phyloP scores from a whole-genome alignment of 30 jellyfish, hydroid and myxozoan species.

The Phacellophora camtschatica region DNA sequence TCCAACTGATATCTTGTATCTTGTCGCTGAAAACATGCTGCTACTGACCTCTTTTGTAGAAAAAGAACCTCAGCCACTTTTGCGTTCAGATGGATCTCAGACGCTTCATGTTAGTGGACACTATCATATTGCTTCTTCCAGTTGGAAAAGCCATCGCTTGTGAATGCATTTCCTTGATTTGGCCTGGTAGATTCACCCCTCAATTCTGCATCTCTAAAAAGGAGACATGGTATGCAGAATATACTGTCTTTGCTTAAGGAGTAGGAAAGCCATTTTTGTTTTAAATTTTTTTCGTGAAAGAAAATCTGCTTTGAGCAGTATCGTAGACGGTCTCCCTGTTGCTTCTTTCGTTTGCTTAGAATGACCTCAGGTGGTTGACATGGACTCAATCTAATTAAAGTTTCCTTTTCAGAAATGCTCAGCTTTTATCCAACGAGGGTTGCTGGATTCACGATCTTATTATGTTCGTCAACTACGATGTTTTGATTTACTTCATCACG shows the following conservation, averaged over 20 bases:
- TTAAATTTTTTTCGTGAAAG: not conserved
- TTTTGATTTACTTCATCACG: no score
- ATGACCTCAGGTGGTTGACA: slow-evolving; percentile 16
- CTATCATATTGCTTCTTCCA: slow-evolving; percentile 23
- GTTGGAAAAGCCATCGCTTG: not conserved
- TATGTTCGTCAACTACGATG: no score
- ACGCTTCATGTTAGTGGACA: slow-evolving; percentile 10
- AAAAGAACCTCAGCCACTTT: slow-evolving; percentile 23
- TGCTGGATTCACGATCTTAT: no score
- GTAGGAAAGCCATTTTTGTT: slow-evolving; percentile 17
- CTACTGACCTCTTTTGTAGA: slow-evolving; percentile 2
- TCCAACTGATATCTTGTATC: not conserved
- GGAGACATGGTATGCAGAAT: slow-evolving; percentile 13
- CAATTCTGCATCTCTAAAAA: not conserved
- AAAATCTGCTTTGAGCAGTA: slow-evolving; percentile 5
- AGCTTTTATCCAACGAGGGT: slow-evolving; percentile 12
- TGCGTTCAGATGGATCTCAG: slow-evolving; percentile 1
- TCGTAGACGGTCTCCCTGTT: slow-evolving; percentile 2
- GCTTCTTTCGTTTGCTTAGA: slow-evolving; percentile 5
- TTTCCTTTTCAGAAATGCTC: not conserved
- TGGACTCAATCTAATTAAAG: not conserved
- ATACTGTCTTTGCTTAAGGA: slow-evolving; percentile 7
- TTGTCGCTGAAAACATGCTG: not conserved
- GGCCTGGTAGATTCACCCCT: slow-evolving; percentile 14
- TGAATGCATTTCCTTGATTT: slow-evolving; percentile 30